A percentile compares a stretch with the other conserved stretches of the same genome.
phyloP scores from a whole-genome alignment of 2,888 invertebrate species.

The Diabrotica balteata region DNA sequence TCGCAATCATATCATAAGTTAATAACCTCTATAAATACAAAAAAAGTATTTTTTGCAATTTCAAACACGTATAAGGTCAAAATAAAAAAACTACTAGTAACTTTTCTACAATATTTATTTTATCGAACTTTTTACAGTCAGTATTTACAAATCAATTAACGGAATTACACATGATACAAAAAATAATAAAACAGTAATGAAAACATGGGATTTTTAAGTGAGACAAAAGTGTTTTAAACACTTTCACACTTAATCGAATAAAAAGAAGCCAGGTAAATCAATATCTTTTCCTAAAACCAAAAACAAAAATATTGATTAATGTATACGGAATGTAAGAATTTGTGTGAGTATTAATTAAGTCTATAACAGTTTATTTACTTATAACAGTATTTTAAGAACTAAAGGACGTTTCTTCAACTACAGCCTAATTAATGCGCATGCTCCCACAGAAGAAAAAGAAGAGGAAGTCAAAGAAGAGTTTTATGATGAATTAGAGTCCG shows the following conservation, averaged over 20 bases:
- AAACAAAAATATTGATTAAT: slow-evolving; percentile 37
- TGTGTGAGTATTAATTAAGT: neutral
- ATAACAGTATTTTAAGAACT: no score
- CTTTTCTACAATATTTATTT: slow-evolving; percentile 5
- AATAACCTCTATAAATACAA: no score
- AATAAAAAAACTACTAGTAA: slow-evolving; percentile 1
- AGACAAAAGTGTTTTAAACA: neutral
- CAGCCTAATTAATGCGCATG: no score
- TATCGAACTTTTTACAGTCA: neutral
- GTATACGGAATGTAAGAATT: neutral
- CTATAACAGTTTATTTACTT: neutral
- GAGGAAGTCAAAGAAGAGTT: no score
- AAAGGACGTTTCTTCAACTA: no score
- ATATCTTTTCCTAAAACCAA: slow-evolving; percentile 37
- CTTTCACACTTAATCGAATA: slow-evolving; percentile 25
- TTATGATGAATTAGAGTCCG: no score
- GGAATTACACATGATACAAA: slow-evolving; percentile 4
- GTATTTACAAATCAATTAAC: slow-evolving; percentile 5
- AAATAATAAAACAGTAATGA: slow-evolving; percentile 3
- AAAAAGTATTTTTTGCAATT: no score
- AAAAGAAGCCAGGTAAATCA: slow-evolving; percentile 39
- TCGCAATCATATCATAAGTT: no score
- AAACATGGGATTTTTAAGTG: slow-evolving; percentile 5
- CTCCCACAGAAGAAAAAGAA: no score
- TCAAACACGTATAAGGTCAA: no score